A percentile compares a stretch with the other conserved stretches of the same genome.
Conservation (phyloP, 2,888 invertebrate genomes). For the Cataglyphis altisquamis region DNA sequence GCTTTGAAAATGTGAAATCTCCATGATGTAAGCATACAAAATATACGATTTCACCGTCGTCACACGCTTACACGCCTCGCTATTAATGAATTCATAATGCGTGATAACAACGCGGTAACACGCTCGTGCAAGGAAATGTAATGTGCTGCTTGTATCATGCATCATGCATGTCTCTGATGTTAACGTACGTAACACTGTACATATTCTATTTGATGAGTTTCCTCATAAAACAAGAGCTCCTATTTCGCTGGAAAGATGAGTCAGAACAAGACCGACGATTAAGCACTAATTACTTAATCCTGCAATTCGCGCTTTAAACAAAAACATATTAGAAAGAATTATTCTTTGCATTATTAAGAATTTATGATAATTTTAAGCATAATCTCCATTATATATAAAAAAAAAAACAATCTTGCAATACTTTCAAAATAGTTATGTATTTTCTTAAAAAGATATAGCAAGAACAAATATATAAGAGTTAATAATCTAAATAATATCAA, state of each 20-base stretch:
- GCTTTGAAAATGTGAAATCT: not conserved
- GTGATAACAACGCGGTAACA: slow-evolving; percentile 15
- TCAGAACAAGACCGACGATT: slow-evolving; percentile 1
- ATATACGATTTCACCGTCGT: not conserved
- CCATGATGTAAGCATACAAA: not conserved
- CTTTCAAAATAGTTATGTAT: not conserved
- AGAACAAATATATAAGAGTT: not conserved
- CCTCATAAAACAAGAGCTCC: not conserved
- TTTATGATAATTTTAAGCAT: not conserved
- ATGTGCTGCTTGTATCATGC: slow-evolving; percentile 14
- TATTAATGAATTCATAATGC: slow-evolving; percentile 48
- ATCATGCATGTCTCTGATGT: not conserved
- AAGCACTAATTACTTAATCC: slow-evolving; percentile 19
- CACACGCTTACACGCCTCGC: slow-evolving; percentile 18
- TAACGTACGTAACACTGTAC: slow-evolving; percentile 17
- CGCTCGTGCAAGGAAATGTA: slow-evolving; percentile 29
- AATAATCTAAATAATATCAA: slow-evolving; percentile 6
- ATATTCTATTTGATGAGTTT: not conserved
- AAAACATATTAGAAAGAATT: not conserved
- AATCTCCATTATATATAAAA: not conserved
- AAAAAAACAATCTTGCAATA: not conserved
- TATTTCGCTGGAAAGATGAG: slow-evolving; percentile 6
- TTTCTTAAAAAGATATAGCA: slow-evolving; percentile 2
- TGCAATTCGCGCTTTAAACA: not conserved
- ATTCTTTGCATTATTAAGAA: not conserved